Conservation (phyloP, 2,888 invertebrate genomes). For the Nezara viridula region DNA sequence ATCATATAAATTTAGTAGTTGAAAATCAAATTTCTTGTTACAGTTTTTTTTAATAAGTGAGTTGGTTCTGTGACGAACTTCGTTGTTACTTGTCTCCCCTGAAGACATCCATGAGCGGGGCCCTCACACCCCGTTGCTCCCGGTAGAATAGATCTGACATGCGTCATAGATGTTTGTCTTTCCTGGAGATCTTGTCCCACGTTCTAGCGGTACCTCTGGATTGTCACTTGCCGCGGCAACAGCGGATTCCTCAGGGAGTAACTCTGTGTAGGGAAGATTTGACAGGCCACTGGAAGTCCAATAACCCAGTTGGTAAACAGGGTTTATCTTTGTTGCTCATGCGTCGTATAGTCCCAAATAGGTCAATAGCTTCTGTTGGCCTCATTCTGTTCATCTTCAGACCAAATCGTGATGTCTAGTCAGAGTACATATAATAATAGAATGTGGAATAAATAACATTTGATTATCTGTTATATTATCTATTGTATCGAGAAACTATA, state of each 20-base stretch:
- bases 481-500: too few relatives aligned
- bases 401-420: background rate
- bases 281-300: background rate
- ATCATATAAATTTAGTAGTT: too few relatives aligned
- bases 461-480: too few relatives aligned
- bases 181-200: background rate
- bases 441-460: too few relatives aligned
- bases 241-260: background rate
- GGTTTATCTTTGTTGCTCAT: background rate
- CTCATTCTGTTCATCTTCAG: background rate
- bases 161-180: constrained; percentile 11
- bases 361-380: background rate
- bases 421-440: background rate
- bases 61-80: background rate
- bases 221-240: background rate
- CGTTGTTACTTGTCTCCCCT: background rate
- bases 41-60: background rate
- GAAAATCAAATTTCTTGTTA: background rate
- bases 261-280: background rate
- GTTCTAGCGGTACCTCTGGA: constrained; percentile 45
- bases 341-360: background rate
- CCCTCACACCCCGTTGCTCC: background rate
- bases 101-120: background rate
- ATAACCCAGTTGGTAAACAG: background rate
- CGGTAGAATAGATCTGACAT: background rate